phyloP scores from a whole-genome alignment of 2,113 vertebrate species.

The Isichthys henryi region DNA sequence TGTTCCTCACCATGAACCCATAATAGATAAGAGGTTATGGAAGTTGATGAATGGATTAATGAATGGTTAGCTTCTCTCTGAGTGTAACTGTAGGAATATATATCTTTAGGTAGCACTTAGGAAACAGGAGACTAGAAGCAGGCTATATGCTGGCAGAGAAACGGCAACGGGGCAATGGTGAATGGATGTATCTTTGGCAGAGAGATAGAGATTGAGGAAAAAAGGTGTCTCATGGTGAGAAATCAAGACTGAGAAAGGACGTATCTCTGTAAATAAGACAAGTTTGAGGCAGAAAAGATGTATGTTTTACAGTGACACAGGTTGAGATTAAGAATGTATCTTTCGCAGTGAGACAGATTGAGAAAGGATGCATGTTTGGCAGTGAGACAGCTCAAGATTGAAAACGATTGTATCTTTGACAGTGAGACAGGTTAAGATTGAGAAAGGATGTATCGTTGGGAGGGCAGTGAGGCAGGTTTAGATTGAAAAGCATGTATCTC shows the following conservation, averaged over 20 bases:
- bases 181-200: not conserved
- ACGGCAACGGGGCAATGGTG: not conserved
- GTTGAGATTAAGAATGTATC: too few relatives aligned
- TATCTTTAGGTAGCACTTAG: not conserved
- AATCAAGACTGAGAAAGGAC: not conserved
- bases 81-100: not conserved
- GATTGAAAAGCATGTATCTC: not conserved
- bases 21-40: not conserved
- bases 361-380: not conserved
- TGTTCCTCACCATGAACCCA: not conserved
- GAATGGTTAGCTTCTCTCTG: not conserved
- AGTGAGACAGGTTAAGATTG: not conserved
- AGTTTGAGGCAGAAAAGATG: not conserved
- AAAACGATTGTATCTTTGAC: too few relatives aligned
- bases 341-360: not conserved
- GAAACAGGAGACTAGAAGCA: not conserved
- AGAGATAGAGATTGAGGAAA: not conserved
- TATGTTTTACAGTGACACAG: not conserved
- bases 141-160: not conserved
- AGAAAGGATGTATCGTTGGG: not conserved
- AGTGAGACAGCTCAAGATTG: not conserved
- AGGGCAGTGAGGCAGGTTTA: not conserved
- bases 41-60: not conserved
- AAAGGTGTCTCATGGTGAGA: not conserved
- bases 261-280: not conserved